A percentile compares a stretch with the other conserved stretches of the same genome.
Conservation (phyloP, 2,113 vertebrate species). For the Carlito syrichta region DNA sequence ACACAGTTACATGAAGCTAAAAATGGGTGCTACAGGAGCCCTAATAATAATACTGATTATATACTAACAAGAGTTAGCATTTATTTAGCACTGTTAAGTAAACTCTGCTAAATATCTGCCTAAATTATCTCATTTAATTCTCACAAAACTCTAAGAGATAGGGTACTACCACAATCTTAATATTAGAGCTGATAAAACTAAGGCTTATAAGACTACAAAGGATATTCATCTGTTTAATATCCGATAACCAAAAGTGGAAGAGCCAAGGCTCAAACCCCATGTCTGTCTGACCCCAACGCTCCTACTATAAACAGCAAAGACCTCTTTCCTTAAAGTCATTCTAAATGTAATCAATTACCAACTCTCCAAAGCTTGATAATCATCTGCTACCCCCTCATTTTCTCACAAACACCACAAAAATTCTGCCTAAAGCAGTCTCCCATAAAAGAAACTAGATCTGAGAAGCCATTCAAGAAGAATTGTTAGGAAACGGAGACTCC, state of each 20-base stretch:
- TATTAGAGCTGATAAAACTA: background rate
- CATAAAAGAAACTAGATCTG: background rate
- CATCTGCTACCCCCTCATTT: background rate
- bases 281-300: background rate
- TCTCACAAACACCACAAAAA: background rate
- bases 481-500: background rate
- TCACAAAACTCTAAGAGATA: background rate
- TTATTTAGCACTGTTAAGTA: background rate
- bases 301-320: background rate
- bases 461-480: background rate
- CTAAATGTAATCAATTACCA: background rate
- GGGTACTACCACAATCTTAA: background rate
- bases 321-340: background rate
- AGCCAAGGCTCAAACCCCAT: background rate
- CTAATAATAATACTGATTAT: constrained; percentile 4
- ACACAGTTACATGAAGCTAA: background rate
- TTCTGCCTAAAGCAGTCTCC: background rate
- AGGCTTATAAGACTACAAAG: background rate
- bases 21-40: background rate
- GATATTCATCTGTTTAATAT: background rate
- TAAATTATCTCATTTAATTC: constrained; percentile 1
- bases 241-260: background rate
- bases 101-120: background rate
- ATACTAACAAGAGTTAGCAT: background rate
- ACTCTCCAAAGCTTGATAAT: background rate